A percentile compares a stretch with the other conserved stretches of the same genome.
phyloP scores from a whole-genome alignment of 1,140 invertebrate species.

The Hydropsyche tenuis region DNA sequence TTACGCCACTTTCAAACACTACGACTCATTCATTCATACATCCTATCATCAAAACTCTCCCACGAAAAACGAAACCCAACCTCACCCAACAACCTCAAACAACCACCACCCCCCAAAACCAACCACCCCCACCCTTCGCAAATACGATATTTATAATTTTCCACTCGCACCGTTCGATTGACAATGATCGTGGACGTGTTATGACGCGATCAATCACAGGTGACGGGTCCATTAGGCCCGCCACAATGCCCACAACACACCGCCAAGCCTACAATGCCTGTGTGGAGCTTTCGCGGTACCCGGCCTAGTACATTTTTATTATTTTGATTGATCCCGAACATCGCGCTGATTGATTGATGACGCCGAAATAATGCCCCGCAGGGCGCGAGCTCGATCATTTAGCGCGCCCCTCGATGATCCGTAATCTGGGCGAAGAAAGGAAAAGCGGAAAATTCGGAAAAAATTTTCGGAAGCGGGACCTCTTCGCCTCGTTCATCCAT shows the following conservation, averaged over 20 bases:
- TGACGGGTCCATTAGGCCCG: slow-evolving; percentile 35
- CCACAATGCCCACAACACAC: slow-evolving; percentile 18
- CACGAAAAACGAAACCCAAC: too few relatives aligned
- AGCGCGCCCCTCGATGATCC: slow-evolving; percentile 7
- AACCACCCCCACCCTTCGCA: not conserved
- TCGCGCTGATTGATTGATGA: slow-evolving; percentile 33
- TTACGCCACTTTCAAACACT: too few relatives aligned
- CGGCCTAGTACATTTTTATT: slow-evolving; percentile 27
- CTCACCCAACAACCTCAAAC: too few relatives aligned
- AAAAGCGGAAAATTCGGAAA: too few relatives aligned
- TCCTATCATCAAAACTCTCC: too few relatives aligned
- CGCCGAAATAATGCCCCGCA: slow-evolving; percentile 29
- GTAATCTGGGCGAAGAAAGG: not conserved
- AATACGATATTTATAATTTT: too few relatives aligned
- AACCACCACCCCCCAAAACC: not conserved
- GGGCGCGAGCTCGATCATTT: slow-evolving; percentile 30
- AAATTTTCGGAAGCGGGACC: too few relatives aligned
- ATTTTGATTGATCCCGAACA: slow-evolving; percentile 35
- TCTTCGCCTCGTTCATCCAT: slow-evolving; percentile 4
- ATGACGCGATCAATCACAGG: slow-evolving; percentile 39
- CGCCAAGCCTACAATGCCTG: too few relatives aligned
- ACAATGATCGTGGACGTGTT: slow-evolving; percentile 28
- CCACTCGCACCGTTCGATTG: slow-evolving; percentile 18
- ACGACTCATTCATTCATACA: too few relatives aligned
- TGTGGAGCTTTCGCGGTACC: too few relatives aligned